phyloP scores from a whole-genome alignment of 2,797 vertebrate species.

The Labroides dimidiatus region DNA sequence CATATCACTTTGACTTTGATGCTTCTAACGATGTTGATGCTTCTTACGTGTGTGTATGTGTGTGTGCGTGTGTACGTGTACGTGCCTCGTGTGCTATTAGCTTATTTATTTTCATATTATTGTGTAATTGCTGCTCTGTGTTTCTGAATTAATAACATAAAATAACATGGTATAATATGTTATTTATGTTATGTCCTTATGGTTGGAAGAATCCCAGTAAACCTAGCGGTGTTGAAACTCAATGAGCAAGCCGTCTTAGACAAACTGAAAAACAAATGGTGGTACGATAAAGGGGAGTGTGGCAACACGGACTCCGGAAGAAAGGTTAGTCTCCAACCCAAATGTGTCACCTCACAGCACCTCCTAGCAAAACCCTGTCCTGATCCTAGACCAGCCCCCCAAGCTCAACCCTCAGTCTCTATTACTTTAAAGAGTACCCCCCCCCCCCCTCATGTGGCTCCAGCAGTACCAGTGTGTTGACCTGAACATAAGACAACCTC shows the following conservation, averaged over 20 bases:
- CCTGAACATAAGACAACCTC: slow-evolving; percentile 52
- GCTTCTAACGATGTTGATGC: slow-evolving; percentile 77
- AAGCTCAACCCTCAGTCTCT: slow-evolving; percentile 44
- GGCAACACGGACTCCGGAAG: slow-evolving; percentile 98
- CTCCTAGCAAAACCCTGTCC: slow-evolving; percentile 67
- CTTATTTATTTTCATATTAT: slow-evolving; percentile 38
- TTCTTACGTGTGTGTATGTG: slow-evolving; percentile 75
- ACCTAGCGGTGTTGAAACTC: slow-evolving; percentile 99
- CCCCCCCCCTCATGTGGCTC: slow-evolving; percentile 27
- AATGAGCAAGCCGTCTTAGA: slow-evolving; percentile 99
- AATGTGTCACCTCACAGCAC: slow-evolving; percentile 80
- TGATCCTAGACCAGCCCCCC: slow-evolving; percentile 63
- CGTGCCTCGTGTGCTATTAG: slow-evolving; percentile 76
- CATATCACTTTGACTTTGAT: slow-evolving; percentile 93
- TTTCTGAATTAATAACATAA: slow-evolving; percentile 97
- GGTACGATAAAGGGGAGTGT: slow-evolving; percentile 99
- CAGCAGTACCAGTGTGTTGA: slow-evolving; percentile 30
- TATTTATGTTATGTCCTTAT: slow-evolving; percentile 99
- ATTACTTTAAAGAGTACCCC: slow-evolving; percentile 22
- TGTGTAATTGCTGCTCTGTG: slow-evolving; percentile 73
- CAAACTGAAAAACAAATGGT: slow-evolving; percentile 99
- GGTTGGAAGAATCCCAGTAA: slow-evolving; percentile 99
- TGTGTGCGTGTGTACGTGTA: slow-evolving; percentile 78
- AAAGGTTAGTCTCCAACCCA: slow-evolving; percentile 93
- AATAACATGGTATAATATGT: slow-evolving; percentile 98